Percentiles rank a stretch among this genome's conserved stretches.
Conservation (phyloP, 92 coral and sea anemone species). For the Epizoanthus ramosus region DNA sequence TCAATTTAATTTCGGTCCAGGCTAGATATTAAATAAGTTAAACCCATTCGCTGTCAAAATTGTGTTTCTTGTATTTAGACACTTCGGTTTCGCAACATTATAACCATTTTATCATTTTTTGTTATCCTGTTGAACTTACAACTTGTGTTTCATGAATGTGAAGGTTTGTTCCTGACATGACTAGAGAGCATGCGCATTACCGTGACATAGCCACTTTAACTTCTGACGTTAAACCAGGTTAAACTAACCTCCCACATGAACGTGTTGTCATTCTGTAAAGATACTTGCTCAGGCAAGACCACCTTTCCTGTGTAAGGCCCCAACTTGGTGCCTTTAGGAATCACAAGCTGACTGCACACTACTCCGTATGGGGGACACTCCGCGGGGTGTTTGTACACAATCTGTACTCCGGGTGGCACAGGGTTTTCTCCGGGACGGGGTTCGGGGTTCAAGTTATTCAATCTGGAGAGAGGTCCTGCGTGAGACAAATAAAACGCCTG, state of each 20-base stretch:
- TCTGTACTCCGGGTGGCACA: constrained; percentile 34
- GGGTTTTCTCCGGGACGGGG: constrained; percentile 2
- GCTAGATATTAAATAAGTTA: too few species aligned
- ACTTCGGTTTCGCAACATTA: too few species aligned
- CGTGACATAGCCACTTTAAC: too few species aligned
- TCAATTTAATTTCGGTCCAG: too few species aligned
- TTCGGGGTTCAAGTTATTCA: neutral
- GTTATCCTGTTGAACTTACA: too few species aligned
- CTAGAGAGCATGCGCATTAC: too few species aligned
- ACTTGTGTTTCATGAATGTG: too few species aligned
- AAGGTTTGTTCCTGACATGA: too few species aligned
- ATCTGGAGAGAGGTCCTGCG: neutral
- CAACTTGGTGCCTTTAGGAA: constrained; percentile 86
- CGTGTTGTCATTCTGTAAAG: constrained; percentile 60
- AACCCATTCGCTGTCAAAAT: too few species aligned
- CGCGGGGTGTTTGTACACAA: constrained; percentile 34
- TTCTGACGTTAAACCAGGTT: too few species aligned
- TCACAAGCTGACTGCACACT: constrained; percentile 69
- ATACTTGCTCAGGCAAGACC: constrained; percentile 61
- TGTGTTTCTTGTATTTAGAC: too few species aligned
- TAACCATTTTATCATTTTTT: too few species aligned
- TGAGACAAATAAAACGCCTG: neutral
- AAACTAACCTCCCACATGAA: constrained; percentile 82
- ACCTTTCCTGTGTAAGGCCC: constrained; percentile 93
- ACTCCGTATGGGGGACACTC: constrained; percentile 54